Percentiles rank a stretch among this genome's conserved stretches.
Evolutionary conservation across 2,888 invertebrate species (phyloP).

Genomic region (Cephus runcator): DNA sequence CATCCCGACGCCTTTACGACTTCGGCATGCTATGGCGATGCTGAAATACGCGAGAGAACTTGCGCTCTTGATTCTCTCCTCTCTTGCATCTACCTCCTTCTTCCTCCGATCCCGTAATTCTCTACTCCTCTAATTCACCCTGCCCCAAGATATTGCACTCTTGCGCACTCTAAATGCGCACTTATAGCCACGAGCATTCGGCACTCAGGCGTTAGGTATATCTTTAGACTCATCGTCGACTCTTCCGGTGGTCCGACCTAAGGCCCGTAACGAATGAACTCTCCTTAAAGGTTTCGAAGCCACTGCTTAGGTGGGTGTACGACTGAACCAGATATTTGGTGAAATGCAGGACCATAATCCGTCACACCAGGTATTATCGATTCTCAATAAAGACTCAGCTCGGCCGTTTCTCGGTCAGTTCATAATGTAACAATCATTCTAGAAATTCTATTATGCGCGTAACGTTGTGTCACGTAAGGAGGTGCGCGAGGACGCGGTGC

Average conservation of each 20-base stretch:
- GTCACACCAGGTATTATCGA: too few relatives aligned
- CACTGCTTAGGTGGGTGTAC: too few relatives aligned
- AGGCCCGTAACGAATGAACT: constrained; percentile 25
- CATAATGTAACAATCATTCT: too few relatives aligned
- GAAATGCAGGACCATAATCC: too few relatives aligned
- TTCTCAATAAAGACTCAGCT: too few relatives aligned
- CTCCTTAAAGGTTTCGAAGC: constrained; percentile 1
- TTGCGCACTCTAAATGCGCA: neutral
- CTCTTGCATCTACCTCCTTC: neutral
- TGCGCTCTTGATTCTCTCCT: too few relatives aligned
- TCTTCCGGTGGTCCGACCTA: constrained; percentile 28
- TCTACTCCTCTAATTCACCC: constrained; percentile 2
- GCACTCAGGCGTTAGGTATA: neutral
- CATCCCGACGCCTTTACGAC: constrained; percentile 16
- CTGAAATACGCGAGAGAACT: neutral
- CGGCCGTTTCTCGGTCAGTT: too few relatives aligned
- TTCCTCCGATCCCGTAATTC: neutral
- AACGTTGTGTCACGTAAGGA: too few relatives aligned
- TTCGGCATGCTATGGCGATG: constrained; percentile 13
- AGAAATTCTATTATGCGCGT: too few relatives aligned
- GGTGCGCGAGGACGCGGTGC: too few relatives aligned
- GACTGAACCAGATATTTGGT: too few relatives aligned
- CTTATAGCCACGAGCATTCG: too few relatives aligned
- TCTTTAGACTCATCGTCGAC: neutral
- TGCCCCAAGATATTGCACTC: neutral